Evolutionary conservation across 1,140 invertebrate genomes (phyloP).

Genomic region (Drosophila pandora): DNA sequence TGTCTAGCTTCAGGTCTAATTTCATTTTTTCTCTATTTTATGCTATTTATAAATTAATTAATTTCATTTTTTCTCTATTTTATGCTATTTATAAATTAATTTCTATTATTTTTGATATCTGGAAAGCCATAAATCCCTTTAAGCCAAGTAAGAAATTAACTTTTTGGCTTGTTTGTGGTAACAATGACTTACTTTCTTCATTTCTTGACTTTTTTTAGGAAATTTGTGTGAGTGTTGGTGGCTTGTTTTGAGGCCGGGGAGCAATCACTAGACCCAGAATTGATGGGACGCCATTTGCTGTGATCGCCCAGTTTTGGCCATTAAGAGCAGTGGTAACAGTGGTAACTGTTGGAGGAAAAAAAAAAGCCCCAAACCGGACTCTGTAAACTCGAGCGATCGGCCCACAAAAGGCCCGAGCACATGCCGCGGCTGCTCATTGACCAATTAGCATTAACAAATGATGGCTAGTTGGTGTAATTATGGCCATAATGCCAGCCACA

Average conservation of each 20-base stretch:
- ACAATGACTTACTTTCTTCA: conserved; percentile 11
- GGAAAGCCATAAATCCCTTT: no score
- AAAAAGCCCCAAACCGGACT: background rate
- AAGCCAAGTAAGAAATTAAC: background rate
- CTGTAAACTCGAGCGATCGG: conserved; percentile 7
- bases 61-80: no score
- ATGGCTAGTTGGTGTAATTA: conserved; percentile 81
- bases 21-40: no score
- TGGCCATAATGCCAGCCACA: conserved; percentile 64
- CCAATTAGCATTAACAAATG: conserved; percentile 82
- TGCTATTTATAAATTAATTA: no score
- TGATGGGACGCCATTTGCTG: conserved; percentile 46
- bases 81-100: no score
- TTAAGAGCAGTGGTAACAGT: conserved; percentile 11
- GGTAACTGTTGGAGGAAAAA: background rate
- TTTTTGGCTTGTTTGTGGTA: conserved; percentile 25
- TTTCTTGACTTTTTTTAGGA: background rate
- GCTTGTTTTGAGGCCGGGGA: background rate
- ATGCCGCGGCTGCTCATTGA: conserved; percentile 61
- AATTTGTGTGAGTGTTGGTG: conserved; percentile 1
- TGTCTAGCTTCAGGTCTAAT: no score
- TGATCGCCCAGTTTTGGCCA: conserved; percentile 37
- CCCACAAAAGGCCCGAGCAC: conserved; percentile 1
- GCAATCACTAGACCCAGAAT: conserved; percentile 40
- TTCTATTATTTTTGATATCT: no score